These are phyloP conservation scores for Oscheius onirici DNA, from an alignment of 2,888 invertebrate genomes.

Conservation along the genomic window DNA sequence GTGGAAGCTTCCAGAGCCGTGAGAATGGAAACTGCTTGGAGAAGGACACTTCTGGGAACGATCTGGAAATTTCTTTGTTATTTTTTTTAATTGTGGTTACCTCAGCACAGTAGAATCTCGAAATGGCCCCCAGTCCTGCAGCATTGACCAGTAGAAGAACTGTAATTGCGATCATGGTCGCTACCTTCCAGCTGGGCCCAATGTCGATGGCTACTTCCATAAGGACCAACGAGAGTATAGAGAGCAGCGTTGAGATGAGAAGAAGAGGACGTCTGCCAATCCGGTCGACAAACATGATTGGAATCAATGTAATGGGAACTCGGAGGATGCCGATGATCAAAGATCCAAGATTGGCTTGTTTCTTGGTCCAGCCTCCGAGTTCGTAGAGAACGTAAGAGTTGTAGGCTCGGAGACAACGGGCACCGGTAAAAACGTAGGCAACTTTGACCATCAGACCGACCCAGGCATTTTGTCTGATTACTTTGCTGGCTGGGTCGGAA, in stretches of 20 bases:
- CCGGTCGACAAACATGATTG: slow-evolving; percentile 45
- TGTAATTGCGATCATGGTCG: slow-evolving; percentile 36
- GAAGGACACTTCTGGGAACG: slow-evolving; percentile 39
- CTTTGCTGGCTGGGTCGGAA: slow-evolving; percentile 25
- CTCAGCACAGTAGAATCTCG: slow-evolving; percentile 48
- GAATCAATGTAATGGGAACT: slow-evolving; percentile 43
- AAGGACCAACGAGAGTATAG: slow-evolving; percentile 29
- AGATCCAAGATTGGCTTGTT: slow-evolving; percentile 32
- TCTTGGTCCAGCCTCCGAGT: slow-evolving; percentile 35
- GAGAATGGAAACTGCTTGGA: slow-evolving; percentile 39
- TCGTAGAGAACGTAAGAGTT: slow-evolving; percentile 42
- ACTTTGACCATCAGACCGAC: slow-evolving; percentile 44
- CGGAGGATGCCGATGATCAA: slow-evolving; percentile 39
- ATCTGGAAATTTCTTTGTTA: not conserved
- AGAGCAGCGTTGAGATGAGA: slow-evolving; percentile 34
- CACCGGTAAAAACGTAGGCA: slow-evolving; percentile 52
- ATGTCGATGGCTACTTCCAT: slow-evolving; percentile 37
- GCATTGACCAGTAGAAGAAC: slow-evolving; percentile 40
- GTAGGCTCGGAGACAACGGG: slow-evolving; percentile 43
- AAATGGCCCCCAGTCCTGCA: slow-evolving; percentile 43
- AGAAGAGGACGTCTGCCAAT: slow-evolving; percentile 47
- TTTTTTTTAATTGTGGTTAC: slow-evolving; percentile 2
- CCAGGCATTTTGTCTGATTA: slow-evolving; percentile 43
- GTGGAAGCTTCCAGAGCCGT: slow-evolving; percentile 39
- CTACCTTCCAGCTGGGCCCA: slow-evolving; percentile 39